phyloP scores from a whole-genome alignment of 2,113 vertebrate genomes.

The Aviceda subcristata region DNA sequence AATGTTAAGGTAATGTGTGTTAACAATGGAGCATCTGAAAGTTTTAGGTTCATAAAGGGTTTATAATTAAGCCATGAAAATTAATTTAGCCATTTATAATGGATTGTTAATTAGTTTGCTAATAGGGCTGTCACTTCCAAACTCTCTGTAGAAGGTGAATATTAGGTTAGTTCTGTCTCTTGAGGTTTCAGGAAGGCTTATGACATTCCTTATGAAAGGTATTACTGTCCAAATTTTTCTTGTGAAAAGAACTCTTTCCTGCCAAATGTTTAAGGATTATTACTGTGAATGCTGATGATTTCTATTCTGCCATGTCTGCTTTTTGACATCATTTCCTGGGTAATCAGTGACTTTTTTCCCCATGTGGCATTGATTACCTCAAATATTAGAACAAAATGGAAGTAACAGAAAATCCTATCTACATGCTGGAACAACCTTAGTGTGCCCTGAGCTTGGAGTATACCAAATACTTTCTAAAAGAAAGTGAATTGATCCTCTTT shows the following conservation, averaged over 20 bases:
- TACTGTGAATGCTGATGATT: neutral
- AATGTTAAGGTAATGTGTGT: neutral
- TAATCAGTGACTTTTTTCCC: neutral
- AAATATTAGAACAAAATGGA: neutral
- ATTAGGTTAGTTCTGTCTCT: slow-evolving; percentile 6
- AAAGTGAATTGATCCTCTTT: neutral
- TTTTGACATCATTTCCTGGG: neutral
- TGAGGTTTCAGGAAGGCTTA: neutral
- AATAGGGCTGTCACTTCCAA: slow-evolving; percentile 18
- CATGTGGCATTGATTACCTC: neutral
- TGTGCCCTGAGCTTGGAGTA: neutral
- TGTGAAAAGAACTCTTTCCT: neutral
- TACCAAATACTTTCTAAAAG: neutral
- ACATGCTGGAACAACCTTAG: neutral
- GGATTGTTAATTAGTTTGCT: slow-evolving; percentile 49
- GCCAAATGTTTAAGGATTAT: neutral
- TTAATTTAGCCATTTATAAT: neutral
- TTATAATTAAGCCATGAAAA: slow-evolving; percentile 35
- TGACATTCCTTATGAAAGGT: neutral
- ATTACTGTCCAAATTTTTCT: neutral
- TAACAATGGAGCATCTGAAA: neutral
- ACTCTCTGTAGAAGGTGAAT: slow-evolving; percentile 10
- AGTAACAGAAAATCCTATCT: neutral
- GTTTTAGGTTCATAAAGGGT: neutral
- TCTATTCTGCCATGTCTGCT: neutral